Evolutionary conservation across 2,888 invertebrate species (phyloP).

Genomic region (Netelia virgata): DNA sequence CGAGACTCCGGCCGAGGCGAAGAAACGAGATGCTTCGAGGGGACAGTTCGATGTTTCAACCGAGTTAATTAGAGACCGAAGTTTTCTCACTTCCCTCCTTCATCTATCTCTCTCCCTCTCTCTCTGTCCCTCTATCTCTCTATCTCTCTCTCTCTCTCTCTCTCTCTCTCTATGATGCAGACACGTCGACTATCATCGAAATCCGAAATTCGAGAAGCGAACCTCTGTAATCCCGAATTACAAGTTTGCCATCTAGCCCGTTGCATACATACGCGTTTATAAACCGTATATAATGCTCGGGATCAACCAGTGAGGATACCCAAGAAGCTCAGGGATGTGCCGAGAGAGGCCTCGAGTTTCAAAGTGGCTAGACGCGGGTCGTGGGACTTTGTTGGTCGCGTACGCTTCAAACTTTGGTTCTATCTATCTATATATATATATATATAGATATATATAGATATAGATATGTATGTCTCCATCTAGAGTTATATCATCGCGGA

Average conservation of each 20-base stretch:
- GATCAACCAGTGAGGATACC: conserved; percentile 4
- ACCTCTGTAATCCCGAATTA: conserved; percentile 43
- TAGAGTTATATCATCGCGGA: conserved; percentile 32
- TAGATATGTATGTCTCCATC: conserved; percentile 9
- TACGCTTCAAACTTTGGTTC: conserved; percentile 43
- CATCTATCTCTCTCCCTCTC: conserved; percentile 5
- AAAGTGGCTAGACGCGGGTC: conserved; percentile 47
- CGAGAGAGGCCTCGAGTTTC: conserved; percentile 59
- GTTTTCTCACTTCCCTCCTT: conserved; percentile 23
- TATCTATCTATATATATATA: conserved; percentile 2
- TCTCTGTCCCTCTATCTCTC: conserved; percentile 15
- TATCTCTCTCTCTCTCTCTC: not conserved
- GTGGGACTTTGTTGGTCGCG: conserved; percentile 41
- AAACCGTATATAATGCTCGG: not conserved
- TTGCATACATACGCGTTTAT: not conserved
- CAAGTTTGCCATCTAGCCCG: conserved; percentile 24
- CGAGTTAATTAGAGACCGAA: conserved; percentile 53
- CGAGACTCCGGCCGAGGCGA: conserved; percentile 10
- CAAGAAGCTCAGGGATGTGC: conserved; percentile 27
- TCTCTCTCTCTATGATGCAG: conserved; percentile 17
- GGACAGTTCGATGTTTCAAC: conserved; percentile 33
- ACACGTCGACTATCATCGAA: not conserved
- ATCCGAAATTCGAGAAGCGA: conserved; percentile 47
- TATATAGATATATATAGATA: conserved; percentile 1
- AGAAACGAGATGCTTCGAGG: conserved; percentile 35